phyloP scores from a whole-genome alignment of 1,140 invertebrate species.

The Nasonia longicornis region DNA sequence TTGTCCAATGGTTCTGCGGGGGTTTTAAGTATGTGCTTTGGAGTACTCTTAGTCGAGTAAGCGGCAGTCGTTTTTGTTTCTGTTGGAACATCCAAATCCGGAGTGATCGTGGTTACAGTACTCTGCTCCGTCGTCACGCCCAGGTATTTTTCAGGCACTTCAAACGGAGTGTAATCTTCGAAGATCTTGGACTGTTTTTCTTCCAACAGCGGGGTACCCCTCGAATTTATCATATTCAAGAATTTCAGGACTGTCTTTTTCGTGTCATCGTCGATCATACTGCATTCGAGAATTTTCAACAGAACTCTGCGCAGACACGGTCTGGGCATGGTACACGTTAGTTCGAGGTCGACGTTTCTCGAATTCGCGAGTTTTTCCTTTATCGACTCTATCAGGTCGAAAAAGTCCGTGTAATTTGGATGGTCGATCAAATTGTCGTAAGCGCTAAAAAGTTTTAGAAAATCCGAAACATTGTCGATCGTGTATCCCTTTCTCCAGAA shows the following conservation, averaged over 20 bases:
- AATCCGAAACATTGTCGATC: background rate
- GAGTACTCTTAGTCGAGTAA: no score
- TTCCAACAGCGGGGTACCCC: background rate
- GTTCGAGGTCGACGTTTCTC: background rate
- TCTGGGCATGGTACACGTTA: constrained; percentile 27
- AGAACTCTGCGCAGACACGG: constrained; percentile 9
- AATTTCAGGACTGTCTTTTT: background rate
- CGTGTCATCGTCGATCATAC: background rate
- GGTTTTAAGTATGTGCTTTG: background rate
- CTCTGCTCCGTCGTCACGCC: background rate
- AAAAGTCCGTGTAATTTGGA: background rate
- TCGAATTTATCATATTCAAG: background rate
- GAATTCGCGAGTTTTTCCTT: background rate
- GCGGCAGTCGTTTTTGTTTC: no score
- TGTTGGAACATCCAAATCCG: no score
- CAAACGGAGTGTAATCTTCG: background rate
- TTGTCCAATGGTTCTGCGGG: no score
- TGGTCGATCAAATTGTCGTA: constrained; percentile 12
- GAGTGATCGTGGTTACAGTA: background rate
- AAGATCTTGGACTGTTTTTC: background rate
- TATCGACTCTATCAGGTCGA: background rate
- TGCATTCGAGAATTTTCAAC: background rate
- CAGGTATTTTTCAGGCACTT: background rate
- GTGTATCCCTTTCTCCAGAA: constrained; percentile 10
- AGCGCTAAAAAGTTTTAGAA: background rate